Evolutionary conservation across 2,113 vertebrate species (phyloP).

Genomic region (Scolopax mira): DNA sequence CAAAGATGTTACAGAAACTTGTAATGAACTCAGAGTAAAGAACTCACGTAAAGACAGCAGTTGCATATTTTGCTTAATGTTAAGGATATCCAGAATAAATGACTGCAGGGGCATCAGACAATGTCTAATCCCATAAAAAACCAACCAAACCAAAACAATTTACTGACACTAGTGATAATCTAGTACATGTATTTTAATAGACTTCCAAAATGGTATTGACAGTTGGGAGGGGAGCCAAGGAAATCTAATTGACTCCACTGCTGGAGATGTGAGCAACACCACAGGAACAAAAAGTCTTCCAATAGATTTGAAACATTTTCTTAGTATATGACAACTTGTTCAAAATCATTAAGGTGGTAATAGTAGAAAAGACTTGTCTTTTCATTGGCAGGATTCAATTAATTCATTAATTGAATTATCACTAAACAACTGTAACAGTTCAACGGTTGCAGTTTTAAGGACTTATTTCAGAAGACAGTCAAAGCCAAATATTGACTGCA

Average conservation of each 20-base stretch:
- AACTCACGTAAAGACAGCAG: accelerated
- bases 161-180: background rate
- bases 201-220: background rate
- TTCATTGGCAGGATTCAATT: background rate
- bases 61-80: background rate
- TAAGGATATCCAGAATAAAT: background rate
- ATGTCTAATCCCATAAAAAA: background rate
- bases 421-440: background rate
- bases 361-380: background rate
- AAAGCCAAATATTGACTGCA: background rate
- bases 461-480: background rate
- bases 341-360: background rate
- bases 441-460: background rate
- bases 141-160: background rate
- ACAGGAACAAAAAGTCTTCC: background rate
- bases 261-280: background rate
- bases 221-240: background rate
- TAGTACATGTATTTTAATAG: background rate
- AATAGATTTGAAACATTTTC: background rate
- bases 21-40: background rate
- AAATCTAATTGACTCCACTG: background rate
- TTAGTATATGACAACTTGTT: background rate
- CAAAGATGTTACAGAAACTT: background rate
- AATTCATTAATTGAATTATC: background rate
- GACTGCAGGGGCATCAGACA: background rate